A percentile compares a stretch with the other conserved stretches of the same genome.
phyloP scores from a whole-genome alignment of 2,113 vertebrate genomes.

The Riparia riparia region DNA sequence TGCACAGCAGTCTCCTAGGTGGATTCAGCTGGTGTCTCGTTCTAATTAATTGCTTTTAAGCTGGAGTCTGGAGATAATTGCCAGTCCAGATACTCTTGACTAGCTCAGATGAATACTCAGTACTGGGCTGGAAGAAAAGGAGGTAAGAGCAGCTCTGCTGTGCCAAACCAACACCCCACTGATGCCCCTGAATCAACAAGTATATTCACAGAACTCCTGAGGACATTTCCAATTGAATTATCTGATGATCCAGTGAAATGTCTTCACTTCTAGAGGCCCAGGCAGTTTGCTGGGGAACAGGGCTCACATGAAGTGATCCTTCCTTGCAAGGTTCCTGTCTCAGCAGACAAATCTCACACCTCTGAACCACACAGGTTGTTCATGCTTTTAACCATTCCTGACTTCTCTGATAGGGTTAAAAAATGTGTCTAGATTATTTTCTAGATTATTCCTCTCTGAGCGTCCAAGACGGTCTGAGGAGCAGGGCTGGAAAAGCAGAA shows the following conservation, averaged over 20 bases:
- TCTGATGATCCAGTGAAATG: neutral
- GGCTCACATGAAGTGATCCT: neutral
- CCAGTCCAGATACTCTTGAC: conserved; percentile 30
- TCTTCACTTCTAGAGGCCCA: neutral
- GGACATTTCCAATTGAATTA: neutral
- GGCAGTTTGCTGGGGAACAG: neutral
- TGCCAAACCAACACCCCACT: neutral
- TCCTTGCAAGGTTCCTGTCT: neutral
- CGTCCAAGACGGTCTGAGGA: neutral
- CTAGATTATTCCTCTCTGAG: neutral
- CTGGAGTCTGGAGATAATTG: neutral
- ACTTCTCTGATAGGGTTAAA: neutral
- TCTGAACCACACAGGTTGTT: neutral
- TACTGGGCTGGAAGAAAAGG: neutral
- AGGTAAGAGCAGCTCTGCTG: neutral
- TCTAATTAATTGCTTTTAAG: conserved; percentile 44
- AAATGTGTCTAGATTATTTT: neutral
- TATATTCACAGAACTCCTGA: neutral
- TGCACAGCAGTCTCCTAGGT: neutral
- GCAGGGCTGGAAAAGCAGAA: neutral
- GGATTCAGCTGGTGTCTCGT: neutral
- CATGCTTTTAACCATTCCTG: neutral
- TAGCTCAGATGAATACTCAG: conserved; percentile 41
- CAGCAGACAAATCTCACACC: neutral
- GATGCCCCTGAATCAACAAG: neutral